Evolutionary conservation across 2,797 vertebrate species (phyloP).

Genomic region (Sebastes vulpes): DNA sequence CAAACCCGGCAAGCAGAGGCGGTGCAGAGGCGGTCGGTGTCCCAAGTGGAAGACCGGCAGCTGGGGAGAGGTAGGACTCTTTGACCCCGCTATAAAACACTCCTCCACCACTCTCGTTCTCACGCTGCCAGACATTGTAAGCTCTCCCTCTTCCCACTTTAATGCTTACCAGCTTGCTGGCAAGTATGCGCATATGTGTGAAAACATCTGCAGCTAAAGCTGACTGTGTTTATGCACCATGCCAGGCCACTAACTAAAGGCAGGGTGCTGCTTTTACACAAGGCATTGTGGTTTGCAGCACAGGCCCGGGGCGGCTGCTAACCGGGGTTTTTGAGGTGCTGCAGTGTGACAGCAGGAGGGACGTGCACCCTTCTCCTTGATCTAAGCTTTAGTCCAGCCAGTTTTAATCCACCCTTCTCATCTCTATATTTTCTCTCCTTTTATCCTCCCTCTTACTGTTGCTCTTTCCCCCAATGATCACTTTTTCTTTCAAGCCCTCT

Average conservation of each 20-base stretch:
- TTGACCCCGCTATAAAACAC: conserved; percentile 37
- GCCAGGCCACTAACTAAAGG: conserved; percentile 45
- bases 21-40: conserved; percentile 92
- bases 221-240: conserved; percentile 26
- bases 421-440: conserved; percentile 39
- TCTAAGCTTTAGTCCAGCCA: conserved; percentile 24
- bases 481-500: conserved; percentile 14
- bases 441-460: conserved; percentile 24
- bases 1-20: conserved; percentile 89
- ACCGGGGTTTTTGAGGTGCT: neutral
- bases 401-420: conserved; percentile 22
- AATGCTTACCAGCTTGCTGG: conserved; percentile 60
- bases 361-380: conserved; percentile 30
- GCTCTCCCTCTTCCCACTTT: conserved; percentile 10
- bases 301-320: conserved; percentile 6
- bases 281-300: conserved; percentile 27
- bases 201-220: conserved; percentile 52
- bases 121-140: conserved; percentile 47
- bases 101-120: conserved; percentile 25
- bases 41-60: conserved; percentile 94
- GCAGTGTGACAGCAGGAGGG: conserved; percentile 13
- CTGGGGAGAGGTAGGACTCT: conserved; percentile 92
- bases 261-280: conserved; percentile 35
- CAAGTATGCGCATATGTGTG: conserved; percentile 39
- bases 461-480: conserved; percentile 6